A percentile compares a stretch with the other conserved stretches of the same genome.
These are phyloP conservation scores for Drosophila fungiperda DNA, from an alignment of 2,888 invertebrate genomes.

Conservation along the genomic window DNA sequence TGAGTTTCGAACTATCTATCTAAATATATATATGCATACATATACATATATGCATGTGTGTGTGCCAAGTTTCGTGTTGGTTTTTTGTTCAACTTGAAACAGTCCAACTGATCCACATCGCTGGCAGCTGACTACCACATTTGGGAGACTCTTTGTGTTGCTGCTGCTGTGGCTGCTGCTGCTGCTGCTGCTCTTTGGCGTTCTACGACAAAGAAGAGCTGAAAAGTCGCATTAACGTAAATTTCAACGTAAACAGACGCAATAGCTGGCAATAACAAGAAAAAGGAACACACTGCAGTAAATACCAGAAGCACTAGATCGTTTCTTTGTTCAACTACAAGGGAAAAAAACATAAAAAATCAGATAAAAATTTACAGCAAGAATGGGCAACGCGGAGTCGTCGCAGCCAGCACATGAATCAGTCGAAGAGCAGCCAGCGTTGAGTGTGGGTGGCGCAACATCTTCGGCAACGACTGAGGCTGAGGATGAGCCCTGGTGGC, in stretches of 20 bases:
- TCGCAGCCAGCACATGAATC: constrained; percentile 55
- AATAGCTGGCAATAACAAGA: constrained; percentile 31
- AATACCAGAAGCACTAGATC: constrained; percentile 46
- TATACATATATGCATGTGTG: constrained; percentile 19
- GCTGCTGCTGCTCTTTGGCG: constrained; percentile 24
- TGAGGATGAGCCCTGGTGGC: constrained; percentile 83
- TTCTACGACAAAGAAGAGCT: constrained; percentile 40
- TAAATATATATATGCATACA: constrained; percentile 27
- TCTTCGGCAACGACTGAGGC: constrained; percentile 37
- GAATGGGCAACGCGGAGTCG: constrained; percentile 83
- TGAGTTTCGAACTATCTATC: constrained; percentile 44
- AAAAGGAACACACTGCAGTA: constrained; percentile 39
- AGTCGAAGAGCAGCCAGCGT: constrained; percentile 17
- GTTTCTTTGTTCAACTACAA: constrained; percentile 51
- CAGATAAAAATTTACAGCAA: constrained; percentile 10
- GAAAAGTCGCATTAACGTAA: constrained; percentile 71
- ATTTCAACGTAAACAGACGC: constrained; percentile 54
- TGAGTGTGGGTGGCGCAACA: constrained; percentile 10
- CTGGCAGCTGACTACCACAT: constrained; percentile 19
- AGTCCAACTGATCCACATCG: constrained; percentile 24
- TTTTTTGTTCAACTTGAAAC: constrained; percentile 50
- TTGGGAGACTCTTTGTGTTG: constrained; percentile 54
- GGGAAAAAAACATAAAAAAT: constrained; percentile 9
- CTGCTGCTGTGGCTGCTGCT: constrained; percentile 11
- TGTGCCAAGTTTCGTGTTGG: constrained; percentile 41